A percentile compares a stretch with the other conserved stretches of the same genome.
Evolutionary conservation across 2,797 vertebrate genomes (phyloP).

Genomic region (Ctenosaura bakeri): DNA sequence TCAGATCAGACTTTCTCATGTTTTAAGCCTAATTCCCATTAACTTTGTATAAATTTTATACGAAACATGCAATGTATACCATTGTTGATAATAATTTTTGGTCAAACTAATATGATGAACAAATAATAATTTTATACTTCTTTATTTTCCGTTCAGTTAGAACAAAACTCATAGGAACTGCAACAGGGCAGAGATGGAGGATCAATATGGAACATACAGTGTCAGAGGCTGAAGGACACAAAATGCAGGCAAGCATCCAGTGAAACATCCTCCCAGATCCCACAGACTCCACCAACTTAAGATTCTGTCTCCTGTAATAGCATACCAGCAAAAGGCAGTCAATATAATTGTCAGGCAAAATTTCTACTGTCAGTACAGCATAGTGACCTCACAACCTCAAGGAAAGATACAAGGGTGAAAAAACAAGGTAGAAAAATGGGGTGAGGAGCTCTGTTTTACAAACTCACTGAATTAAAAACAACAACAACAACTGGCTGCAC

Average conservation of each 20-base stretch:
- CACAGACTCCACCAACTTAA: too few species aligned
- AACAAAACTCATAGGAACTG: too few species aligned
- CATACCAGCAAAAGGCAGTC: neutral
- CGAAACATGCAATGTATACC: too few species aligned
- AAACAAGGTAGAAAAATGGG: too few species aligned
- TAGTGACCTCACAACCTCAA: neutral
- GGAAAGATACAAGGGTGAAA: neutral
- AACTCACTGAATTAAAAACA: too few species aligned
- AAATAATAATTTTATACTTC: neutral
- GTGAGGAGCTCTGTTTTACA: too few species aligned
- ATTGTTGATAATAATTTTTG: too few species aligned
- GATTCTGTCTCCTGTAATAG: neutral
- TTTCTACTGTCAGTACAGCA: neutral
- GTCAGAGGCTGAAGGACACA: neutral
- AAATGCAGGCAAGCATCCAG: neutral
- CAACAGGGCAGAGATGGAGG: neutral
- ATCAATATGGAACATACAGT: neutral
- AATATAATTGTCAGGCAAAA: neutral
- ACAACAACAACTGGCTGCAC: too few species aligned
- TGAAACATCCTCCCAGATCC: neutral
- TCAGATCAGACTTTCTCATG: too few species aligned
- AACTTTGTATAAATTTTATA: too few species aligned
- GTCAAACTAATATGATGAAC: neutral
- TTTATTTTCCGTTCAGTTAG: neutral
- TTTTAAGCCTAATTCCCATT: too few species aligned